Base-by-base conservation (phyloP, 2,888 invertebrate genomes). In the Schizaphis graminum region DNA sequence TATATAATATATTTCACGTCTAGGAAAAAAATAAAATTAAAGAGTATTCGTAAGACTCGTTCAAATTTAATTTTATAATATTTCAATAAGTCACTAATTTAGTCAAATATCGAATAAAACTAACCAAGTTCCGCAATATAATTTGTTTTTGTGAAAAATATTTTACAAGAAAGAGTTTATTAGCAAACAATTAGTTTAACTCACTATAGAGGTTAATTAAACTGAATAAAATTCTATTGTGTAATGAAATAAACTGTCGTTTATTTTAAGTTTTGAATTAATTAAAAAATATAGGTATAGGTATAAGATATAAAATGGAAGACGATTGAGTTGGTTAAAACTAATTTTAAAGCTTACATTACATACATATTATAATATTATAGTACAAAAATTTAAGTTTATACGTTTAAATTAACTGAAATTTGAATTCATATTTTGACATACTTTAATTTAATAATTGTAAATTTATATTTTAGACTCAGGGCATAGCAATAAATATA, bases 241-340 rank as follows among this genome's bases (percentile, higher is more conserved):
- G n/a, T 67, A 67, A 67, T 67, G 67, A n/a, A 67, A 67, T n/a
- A 67, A 67, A n/a, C 16, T n/a, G 67, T n/a, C n/a, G 67, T 67
- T 67, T 67, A 67, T 67, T 67, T 67, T 16, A n/a, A 67, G n/a
- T 67, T 67, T 67, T 67, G 67, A 67, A 67, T 67, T 67, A 67
- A 67, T 67, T 67, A 67, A n/a, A 67, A 67, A 67, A n/a, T 67
- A 67, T n/a, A 53, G 53, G 53, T 53, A 21, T 53, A 53, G 3
- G n/a, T 16, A 67, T 16, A 67, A 67, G 21, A 67, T 16, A 67
- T 16, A 67, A 67, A n/a, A n/a, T 16, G 67, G 16, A 67, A 67
- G 67, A 67, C 67, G n/a, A 67, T 67, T 67, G n/a, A 67, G 67
- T 67, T n/a, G 5, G 67, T 13, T 67, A 16, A 67, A 67, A 67